Evolutionary conservation across 35 echinoderm and acorn worm species (phyloP), one percentile per base, ranked within the genome.

Genomic region (Heliocidaris tuberculata): DNA sequence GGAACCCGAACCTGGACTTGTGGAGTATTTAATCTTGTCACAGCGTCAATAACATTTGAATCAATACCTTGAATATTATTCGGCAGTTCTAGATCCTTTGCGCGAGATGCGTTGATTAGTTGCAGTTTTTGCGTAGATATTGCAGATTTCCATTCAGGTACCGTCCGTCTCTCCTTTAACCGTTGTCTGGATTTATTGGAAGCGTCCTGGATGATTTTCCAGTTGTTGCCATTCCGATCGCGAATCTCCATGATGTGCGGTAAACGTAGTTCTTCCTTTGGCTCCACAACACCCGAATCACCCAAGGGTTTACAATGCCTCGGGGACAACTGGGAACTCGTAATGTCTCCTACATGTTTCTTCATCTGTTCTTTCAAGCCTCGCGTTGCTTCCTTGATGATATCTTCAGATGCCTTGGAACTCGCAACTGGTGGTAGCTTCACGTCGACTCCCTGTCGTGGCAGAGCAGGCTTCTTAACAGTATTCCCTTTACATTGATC

Each of bases 221-320:
- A 99, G 48, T 97, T 97, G 78, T 99, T 99, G 32, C 98, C 98
- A 29, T 56, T 95, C 61, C 92, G 70, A 90, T 99, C 98, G 32
- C 90, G 95, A 93, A 99, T 96, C 31, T 99, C 96, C 95, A 99
- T 99, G 29, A 99, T 95, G 32, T 86, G 97, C 2, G 98, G 98
- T 35, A 98, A 88, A 47, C 95, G 93, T 12, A 98, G 89, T 92
- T 98, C 95, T n/a, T 90, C 95, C 59, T 96, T 49, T 59, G 48
- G 90, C 56, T 96, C 94, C 27, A 88, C 31, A 31, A 85, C 12
- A 11, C 95, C 60, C 0, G 85, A 11, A 10, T 94, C 93, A 13
- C 90, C 52, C 16, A 85, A 17, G 16, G 95, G 50, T 31, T 95
- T 93, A 13, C 86, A 9, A 8, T 7, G 27, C 32, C 85, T 50